These are phyloP conservation scores for Cataglyphis rosenhaueri DNA, from an alignment of 2,888 invertebrate genomes.

Conservation along the genomic window DNA sequence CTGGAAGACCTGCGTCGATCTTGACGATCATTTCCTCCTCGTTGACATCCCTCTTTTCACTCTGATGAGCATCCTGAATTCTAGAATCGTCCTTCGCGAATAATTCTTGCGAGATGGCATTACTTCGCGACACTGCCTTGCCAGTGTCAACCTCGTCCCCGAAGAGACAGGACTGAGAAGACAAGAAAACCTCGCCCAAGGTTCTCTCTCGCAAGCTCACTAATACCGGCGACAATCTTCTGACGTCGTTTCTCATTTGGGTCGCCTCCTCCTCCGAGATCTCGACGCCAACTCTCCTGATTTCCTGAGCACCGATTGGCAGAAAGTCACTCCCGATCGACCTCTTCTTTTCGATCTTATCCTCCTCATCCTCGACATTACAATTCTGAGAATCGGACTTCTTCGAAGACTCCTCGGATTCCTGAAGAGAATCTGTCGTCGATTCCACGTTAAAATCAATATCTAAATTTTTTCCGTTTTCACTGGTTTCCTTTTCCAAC, in stretches of 20 bases:
- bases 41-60: background rate
- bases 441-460: background rate
- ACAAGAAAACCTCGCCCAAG: constrained; percentile 82
- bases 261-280: constrained; percentile 82
- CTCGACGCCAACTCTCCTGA: constrained; percentile 82
- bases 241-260: constrained; percentile 81
- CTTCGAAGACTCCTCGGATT: background rate
- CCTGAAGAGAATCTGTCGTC: background rate
- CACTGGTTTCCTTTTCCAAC: background rate
- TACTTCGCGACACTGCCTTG: constrained; percentile 36
- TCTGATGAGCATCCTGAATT: background rate
- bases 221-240: constrained; percentile 82
- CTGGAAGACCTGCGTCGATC: background rate
- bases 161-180: constrained; percentile 68
- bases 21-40: background rate
- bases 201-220: constrained; percentile 83
- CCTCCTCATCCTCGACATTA: background rate
- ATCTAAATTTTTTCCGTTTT: background rate
- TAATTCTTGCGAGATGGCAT: constrained; percentile 21
- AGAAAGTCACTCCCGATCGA: constrained; percentile 74
- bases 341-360: constrained; percentile 61
- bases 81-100: background rate
- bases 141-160: constrained; percentile 40
- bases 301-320: constrained; percentile 76
- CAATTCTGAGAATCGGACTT: background rate